A percentile compares a stretch with the other conserved stretches of the same genome.
These are phyloP conservation scores for Gobiocypris rarus DNA, from an alignment of 2,113 vertebrate genomes.

Conservation along the genomic window DNA sequence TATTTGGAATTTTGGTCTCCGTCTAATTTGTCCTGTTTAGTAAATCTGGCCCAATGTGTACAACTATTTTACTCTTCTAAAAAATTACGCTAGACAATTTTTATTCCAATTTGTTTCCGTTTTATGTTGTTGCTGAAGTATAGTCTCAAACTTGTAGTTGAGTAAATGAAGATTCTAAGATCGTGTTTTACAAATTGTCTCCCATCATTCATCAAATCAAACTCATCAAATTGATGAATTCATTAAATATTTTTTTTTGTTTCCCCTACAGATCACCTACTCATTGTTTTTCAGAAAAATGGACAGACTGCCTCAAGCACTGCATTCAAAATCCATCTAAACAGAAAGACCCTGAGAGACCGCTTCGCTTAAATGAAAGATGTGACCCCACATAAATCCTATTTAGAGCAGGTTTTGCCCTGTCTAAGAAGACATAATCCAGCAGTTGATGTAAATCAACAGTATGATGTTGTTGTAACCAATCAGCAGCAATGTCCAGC, in stretches of 20 bases:
- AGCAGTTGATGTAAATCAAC: neutral
- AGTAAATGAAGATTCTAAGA: neutral
- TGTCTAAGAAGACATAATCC: neutral
- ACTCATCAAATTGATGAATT: neutral
- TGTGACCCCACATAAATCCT: constrained; percentile 30
- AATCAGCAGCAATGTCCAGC: constrained; percentile 66
- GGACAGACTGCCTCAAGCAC: neutral
- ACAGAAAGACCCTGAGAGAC: constrained; percentile 6
- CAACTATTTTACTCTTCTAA: too few species aligned
- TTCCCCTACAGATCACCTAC: neutral
- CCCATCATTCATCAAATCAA: neutral
- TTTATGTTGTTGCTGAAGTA: neutral
- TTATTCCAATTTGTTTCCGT: too few species aligned
- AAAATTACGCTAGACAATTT: too few species aligned
- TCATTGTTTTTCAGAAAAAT: neutral
- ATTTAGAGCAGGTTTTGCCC: neutral
- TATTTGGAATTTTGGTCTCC: too few species aligned
- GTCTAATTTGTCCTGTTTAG: too few species aligned
- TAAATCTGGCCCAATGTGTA: too few species aligned
- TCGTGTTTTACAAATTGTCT: neutral
- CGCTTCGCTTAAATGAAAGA: constrained; percentile 20
- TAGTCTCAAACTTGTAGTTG: neutral
- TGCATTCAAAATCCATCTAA: neutral
- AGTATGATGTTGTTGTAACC: constrained; percentile 46
- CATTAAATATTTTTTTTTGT: neutral